Evolutionary conservation across 2,113 vertebrate species (phyloP), one percentile per base, ranked within the genome.

Genomic region (Alaudala cheleensis): DNA sequence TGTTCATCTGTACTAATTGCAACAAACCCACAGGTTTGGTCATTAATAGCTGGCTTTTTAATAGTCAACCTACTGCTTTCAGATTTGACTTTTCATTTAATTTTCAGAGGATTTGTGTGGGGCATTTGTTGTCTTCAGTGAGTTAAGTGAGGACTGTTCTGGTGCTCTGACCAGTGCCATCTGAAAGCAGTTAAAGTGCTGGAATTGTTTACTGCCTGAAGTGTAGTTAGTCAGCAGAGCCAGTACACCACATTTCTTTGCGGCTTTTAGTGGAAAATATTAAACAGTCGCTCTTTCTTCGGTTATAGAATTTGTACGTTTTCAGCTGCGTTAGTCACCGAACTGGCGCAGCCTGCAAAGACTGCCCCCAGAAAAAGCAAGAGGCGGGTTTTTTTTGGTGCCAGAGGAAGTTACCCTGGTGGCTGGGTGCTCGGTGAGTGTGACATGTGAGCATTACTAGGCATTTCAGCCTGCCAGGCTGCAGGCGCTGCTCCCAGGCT

Each of bases 241-340:
- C 92, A 97, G 97, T 83, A 93, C 93, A 97, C 96, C 96, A 97
- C 90, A 97, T 97, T 97, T 97, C 96, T 96, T 95, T 98, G 98
- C 33, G 96, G 98, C 96, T 98, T 98, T 98, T 96, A 56, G 96
- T 98, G 98, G 98, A 98, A 98, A 98, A 98, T 97, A 96, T 98
- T 97, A 97, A 97, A 97, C 97, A 96, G 96, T 71, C 78, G 70
- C 92, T 97, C 92, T 97, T 98, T 97, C 87, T 95, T 97, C 93
- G 94, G 97, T 97, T 97, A 95, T 14, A 97, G 94, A 94, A 96
- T 94, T 98, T 95, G 91, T 97, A 94, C 47, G 81, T 97, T 97
- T 94, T 97, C 84, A 86, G 97, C 91, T 83, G 92, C 21, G 57
- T 98, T 98, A 98, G 98, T 98, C 98, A 98, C 94, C 80, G 91